Conservation (phyloP, 2,888 invertebrate genomes). For the Cantharis flavilabris region DNA sequence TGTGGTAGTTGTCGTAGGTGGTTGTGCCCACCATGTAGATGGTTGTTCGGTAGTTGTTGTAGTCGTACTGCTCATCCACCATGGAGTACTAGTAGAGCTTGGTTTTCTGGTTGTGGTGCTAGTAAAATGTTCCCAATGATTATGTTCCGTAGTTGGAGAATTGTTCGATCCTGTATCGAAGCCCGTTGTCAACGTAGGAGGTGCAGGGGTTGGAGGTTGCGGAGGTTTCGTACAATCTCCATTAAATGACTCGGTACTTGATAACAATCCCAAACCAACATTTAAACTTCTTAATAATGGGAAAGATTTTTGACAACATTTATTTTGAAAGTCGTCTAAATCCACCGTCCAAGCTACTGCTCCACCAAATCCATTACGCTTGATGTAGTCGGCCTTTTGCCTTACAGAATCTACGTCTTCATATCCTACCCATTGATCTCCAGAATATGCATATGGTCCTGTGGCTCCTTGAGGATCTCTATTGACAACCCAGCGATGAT, state of each 20-base stretch:
- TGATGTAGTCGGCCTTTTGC: slow-evolving; percentile 77
- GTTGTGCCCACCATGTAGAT: slow-evolving; percentile 45
- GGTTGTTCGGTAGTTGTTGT: slow-evolving; percentile 31
- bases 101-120: slow-evolving; percentile 34
- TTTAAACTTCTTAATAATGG: slow-evolving; percentile 80
- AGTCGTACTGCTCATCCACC: slow-evolving; percentile 45
- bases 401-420: slow-evolving; percentile 80
- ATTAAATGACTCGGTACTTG: slow-evolving; percentile 58
- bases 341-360: slow-evolving; percentile 88
- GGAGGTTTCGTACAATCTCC: slow-evolving; percentile 73
- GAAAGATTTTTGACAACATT: slow-evolving; percentile 79
- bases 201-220: slow-evolving; percentile 73
- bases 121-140: slow-evolving; percentile 41
- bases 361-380: slow-evolving; percentile 75
- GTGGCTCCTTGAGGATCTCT: slow-evolving; percentile 60
- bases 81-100: slow-evolving; percentile 38
- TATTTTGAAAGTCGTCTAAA: slow-evolving; percentile 84
- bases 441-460: slow-evolving; percentile 78
- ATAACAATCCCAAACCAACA: slow-evolving; percentile 69
- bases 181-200: slow-evolving; percentile 75
- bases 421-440: slow-evolving; percentile 89
- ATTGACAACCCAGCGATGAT: slow-evolving; percentile 70
- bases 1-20: slow-evolving; percentile 32
- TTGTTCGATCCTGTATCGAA: slow-evolving; percentile 59
- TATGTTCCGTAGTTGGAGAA: slow-evolving; percentile 34